Conservation (phyloP, 2,797 vertebrate species). For the Simalia tracyae region DNA sequence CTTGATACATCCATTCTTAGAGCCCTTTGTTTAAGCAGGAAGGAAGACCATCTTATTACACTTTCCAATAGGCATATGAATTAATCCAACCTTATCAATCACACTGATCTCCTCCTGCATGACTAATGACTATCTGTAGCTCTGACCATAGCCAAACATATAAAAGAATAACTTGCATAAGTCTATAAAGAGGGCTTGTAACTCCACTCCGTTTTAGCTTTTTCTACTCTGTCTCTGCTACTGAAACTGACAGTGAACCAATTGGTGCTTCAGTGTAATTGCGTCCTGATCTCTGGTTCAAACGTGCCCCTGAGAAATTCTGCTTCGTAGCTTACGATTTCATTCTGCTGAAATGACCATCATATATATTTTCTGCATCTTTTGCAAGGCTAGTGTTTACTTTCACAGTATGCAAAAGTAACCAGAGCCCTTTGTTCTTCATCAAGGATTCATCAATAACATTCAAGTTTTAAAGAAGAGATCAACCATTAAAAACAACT, state of each 20-base stretch:
- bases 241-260: not conserved
- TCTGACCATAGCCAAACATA: not conserved
- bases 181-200: not conserved
- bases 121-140: not conserved
- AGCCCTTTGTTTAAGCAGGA: too few species aligned
- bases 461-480: slow-evolving; percentile 40
- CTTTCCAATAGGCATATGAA: not conserved
- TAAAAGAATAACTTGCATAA: not conserved
- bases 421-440: not conserved
- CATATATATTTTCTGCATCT: not conserved
- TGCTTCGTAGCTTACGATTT: not conserved
- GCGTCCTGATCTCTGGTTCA: not conserved
- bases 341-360: not conserved
- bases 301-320: not conserved
- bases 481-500: not conserved
- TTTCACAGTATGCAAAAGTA: not conserved
- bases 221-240: not conserved
- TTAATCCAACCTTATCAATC: not conserved
- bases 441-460: slow-evolving; percentile 1
- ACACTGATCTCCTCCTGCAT: not conserved
- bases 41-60: not conserved
- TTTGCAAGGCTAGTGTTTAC: slow-evolving; percentile 26
- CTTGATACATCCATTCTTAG: too few species aligned
- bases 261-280: not conserved
- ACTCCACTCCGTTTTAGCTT: not conserved